These are phyloP conservation scores for Cryptocheilus praepositus DNA, from an alignment of 2,888 invertebrate species.

Conservation along the genomic window DNA sequence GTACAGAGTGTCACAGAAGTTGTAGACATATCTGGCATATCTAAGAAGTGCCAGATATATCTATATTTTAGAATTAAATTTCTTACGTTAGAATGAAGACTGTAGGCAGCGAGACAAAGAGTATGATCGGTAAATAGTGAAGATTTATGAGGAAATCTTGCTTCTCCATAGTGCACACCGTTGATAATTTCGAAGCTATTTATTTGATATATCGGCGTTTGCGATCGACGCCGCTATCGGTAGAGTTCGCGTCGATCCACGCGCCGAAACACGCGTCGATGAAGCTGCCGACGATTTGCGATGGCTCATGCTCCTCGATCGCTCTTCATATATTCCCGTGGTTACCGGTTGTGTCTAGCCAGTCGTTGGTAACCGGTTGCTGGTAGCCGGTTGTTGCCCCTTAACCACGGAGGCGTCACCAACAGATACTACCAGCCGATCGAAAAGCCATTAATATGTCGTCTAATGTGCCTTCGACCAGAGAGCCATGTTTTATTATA, in stretches of 20 bases:
- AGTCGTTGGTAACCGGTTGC: no score
- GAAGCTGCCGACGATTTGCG: conserved; percentile 29
- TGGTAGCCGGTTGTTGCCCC: neutral
- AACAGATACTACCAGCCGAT: neutral
- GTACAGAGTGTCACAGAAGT: neutral
- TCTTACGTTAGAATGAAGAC: conserved; percentile 64
- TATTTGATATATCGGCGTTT: conserved; percentile 31
- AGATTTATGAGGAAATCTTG: conserved; percentile 55
- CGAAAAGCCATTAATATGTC: conserved; percentile 19
- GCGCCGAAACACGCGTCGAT: conserved; percentile 35
- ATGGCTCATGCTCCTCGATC: conserved; percentile 42
- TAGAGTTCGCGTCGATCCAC: conserved; percentile 35
- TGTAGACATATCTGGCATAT: no score
- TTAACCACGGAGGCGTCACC: neutral
- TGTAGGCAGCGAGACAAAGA: conserved; percentile 60
- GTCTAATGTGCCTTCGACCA: neutral
- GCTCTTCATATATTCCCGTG: conserved; percentile 8
- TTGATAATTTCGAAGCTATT: conserved; percentile 22
- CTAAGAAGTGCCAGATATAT: no score
- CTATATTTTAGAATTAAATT: no score
- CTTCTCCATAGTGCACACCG: conserved; percentile 56
- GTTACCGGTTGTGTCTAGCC: neutral
- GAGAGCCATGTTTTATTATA: no score
- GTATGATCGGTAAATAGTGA: conserved; percentile 62
- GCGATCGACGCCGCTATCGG: conserved; percentile 39